These are phyloP conservation scores for Dufourea novaeangliae DNA, from an alignment of 1,140 invertebrate genomes.

Conservation along the genomic window DNA sequence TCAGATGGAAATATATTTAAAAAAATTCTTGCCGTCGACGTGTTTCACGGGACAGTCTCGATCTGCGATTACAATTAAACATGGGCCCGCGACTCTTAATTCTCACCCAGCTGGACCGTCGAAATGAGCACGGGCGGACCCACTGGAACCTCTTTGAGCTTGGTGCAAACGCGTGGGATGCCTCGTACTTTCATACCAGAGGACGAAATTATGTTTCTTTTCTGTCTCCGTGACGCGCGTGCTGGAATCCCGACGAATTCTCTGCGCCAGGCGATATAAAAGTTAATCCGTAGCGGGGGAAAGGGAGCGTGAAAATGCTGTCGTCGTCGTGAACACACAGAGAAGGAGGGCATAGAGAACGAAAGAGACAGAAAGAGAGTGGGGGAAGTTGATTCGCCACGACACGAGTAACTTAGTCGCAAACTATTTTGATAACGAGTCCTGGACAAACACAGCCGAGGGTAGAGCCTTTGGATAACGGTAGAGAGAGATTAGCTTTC, in stretches of 20 bases:
- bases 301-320: slow-evolving; percentile 10
- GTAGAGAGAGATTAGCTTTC: too few relatives aligned
- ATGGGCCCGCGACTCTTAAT: too few relatives aligned
- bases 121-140: slow-evolving; percentile 9
- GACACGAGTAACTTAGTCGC: background rate
- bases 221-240: background rate
- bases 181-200: slow-evolving; percentile 14
- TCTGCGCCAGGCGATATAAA: background rate
- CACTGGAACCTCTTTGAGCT: background rate
- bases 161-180: background rate
- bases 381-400: background rate
- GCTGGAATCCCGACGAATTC: slow-evolving; percentile 26
- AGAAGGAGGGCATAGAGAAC: background rate
- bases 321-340: background rate
- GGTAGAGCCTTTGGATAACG: too few relatives aligned
- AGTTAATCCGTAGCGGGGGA: background rate
- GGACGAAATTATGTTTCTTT: slow-evolving; percentile 23
- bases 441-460: too few relatives aligned
- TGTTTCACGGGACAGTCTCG: too few relatives aligned
- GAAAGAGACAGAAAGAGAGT: background rate
- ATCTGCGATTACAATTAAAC: background rate
- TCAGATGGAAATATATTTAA: too few relatives aligned
- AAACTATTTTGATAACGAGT: slow-evolving; percentile 1
- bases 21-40: too few relatives aligned
- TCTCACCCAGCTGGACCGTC: background rate